Evolutionary conservation across 2,113 vertebrate species (phyloP).

Genomic region (Microcebus jonahi): DNA sequence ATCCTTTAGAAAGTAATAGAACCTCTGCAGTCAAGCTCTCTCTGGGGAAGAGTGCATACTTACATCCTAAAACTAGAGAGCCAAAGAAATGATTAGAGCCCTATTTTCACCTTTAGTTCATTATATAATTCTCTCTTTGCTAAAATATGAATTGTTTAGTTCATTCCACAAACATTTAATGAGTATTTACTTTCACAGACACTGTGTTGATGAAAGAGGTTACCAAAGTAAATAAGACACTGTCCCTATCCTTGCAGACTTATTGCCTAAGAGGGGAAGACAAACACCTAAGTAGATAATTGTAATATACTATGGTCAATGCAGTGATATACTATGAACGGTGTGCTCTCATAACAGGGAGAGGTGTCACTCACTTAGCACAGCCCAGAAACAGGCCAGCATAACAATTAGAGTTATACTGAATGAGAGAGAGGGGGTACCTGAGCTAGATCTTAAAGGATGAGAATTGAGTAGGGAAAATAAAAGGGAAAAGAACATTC

Average conservation of each 20-base stretch:
- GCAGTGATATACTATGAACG: background rate
- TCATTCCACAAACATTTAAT: background rate
- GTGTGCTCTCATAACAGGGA: background rate
- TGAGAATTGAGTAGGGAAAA: background rate
- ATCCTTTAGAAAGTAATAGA: constrained; percentile 35
- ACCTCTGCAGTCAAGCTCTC: background rate
- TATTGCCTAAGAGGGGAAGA: background rate
- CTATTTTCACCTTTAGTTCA: background rate
- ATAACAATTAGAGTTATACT: background rate
- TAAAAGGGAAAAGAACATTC: background rate
- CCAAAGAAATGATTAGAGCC: background rate
- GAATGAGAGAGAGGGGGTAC: background rate
- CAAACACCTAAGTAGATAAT: background rate
- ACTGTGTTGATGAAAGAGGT: background rate
- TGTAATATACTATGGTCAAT: background rate
- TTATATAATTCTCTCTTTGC: background rate
- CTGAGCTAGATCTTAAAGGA: background rate
- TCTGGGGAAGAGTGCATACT: background rate
- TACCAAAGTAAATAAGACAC: background rate
- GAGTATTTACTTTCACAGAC: constrained; percentile 19
- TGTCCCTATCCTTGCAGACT: background rate
- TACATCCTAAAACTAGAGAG: background rate
- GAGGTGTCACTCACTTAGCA: background rate
- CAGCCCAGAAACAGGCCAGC: background rate
- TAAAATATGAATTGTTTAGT: background rate